Percentiles rank a stretch among this genome's conserved stretches.
Evolutionary conservation across 2,797 vertebrate genomes (phyloP).

Genomic region (Scarus forsteni): DNA sequence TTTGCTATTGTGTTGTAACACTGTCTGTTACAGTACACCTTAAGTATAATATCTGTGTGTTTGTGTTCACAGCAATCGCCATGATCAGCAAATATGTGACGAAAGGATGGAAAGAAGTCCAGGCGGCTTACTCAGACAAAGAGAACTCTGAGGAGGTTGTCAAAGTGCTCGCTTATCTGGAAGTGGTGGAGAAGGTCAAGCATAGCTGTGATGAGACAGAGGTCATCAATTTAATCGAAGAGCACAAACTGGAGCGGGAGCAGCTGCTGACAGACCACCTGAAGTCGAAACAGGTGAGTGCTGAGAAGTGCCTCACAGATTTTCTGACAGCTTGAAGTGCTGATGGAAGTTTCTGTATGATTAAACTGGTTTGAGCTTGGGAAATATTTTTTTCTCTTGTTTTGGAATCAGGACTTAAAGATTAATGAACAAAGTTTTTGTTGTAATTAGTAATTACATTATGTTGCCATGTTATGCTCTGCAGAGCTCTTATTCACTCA

Average conservation of each 20-base stretch:
- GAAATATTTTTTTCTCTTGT: too few species aligned
- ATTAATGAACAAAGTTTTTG: too few species aligned
- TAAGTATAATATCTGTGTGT: accelerated
- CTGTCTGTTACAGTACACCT: background rate
- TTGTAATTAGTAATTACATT: too few species aligned
- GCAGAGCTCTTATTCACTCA: too few species aligned
- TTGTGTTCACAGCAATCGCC: constrained; percentile 84
- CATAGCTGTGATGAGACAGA: constrained; percentile 91
- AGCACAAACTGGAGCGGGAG: constrained; percentile 90
- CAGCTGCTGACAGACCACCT: constrained; percentile 92
- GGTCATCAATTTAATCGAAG: constrained; percentile 92
- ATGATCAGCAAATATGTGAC: constrained; percentile 94
- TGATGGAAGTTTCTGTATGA: too few species aligned
- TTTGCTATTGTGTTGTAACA: background rate
- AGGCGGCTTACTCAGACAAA: constrained; percentile 87
- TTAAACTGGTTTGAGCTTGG: too few species aligned
- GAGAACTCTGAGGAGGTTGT: constrained; percentile 88
- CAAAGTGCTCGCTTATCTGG: constrained; percentile 90
- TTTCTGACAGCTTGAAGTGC: too few species aligned
- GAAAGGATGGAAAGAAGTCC: constrained; percentile 95
- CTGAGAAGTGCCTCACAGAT: too few species aligned
- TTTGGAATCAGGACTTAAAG: too few species aligned
- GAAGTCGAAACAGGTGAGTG: constrained; percentile 90
- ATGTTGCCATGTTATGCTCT: too few species aligned
- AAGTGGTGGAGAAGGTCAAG: constrained; percentile 93